phyloP scores from a whole-genome alignment of 2,888 invertebrate species.

The Axea sp. region DNA sequence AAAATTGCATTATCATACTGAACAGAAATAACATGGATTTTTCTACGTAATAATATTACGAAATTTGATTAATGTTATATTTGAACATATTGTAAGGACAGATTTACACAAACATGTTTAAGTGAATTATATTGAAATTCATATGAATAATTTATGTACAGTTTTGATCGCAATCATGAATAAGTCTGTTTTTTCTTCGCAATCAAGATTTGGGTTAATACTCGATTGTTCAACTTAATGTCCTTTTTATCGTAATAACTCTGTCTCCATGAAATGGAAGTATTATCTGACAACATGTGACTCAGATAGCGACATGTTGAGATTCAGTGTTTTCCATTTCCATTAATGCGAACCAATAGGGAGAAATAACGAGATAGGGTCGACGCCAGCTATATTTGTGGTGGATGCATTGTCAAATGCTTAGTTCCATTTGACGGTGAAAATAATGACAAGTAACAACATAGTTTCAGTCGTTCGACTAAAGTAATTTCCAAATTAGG shows the following conservation, averaged over 20 bases:
- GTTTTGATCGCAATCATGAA: too few species aligned
- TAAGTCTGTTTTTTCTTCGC: too few species aligned
- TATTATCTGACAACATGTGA: slow-evolving; percentile 55
- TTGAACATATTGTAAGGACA: too few species aligned
- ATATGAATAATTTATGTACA: too few species aligned
- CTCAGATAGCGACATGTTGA: slow-evolving; percentile 46
- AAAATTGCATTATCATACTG: too few species aligned
- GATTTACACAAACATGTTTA: too few species aligned
- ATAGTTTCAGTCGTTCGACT: slow-evolving; percentile 35
- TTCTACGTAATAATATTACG: too few species aligned
- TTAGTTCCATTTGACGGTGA: slow-evolving; percentile 45
- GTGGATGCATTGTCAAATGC: slow-evolving; percentile 55
- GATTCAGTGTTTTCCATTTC: slow-evolving; percentile 63
- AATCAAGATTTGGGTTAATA: slow-evolving; percentile 19
- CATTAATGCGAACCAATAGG: slow-evolving; percentile 63
- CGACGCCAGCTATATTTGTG: slow-evolving; percentile 57
- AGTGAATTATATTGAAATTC: too few species aligned
- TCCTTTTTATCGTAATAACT: slow-evolving; percentile 44
- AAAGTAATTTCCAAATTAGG: slow-evolving; percentile 59
- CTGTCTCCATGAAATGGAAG: slow-evolving; percentile 32
- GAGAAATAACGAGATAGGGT: slow-evolving; percentile 64
- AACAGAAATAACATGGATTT: too few species aligned
- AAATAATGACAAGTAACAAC: slow-evolving; percentile 60
- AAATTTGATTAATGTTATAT: too few species aligned
- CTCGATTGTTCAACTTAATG: slow-evolving; percentile 37